A percentile compares a stretch with the other conserved stretches of the same genome.
Evolutionary conservation across 2,113 vertebrate genomes (phyloP).

Genomic region (Epinephelus cyanopodus): DNA sequence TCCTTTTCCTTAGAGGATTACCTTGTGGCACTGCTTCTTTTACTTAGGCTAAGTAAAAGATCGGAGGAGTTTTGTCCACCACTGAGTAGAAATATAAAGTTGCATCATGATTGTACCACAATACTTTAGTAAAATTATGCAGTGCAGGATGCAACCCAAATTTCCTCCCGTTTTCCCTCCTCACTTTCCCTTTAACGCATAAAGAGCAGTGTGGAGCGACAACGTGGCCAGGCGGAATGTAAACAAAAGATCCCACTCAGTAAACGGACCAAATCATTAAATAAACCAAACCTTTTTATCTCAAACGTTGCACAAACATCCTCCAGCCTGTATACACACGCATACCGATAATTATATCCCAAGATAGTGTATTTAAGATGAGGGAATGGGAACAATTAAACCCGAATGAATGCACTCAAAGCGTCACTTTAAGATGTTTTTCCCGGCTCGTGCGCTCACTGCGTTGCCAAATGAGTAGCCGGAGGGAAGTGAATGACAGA

Average conservation of each 20-base stretch:
- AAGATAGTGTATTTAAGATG: background rate
- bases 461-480: background rate
- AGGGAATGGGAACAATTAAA: too few relatives aligned
- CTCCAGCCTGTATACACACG: background rate
- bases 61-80: too few relatives aligned
- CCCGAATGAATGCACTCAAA: background rate
- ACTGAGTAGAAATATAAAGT: too few relatives aligned
- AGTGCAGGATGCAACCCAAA: too few relatives aligned
- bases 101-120: too few relatives aligned
- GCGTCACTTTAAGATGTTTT: background rate
- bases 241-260: slow-evolving; percentile 54
- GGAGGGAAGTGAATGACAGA: background rate
- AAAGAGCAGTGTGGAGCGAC: background rate
- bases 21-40: too few relatives aligned
- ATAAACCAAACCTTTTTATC: background rate
- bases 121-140: too few relatives aligned
- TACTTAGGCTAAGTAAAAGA: too few relatives aligned
- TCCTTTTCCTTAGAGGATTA: too few relatives aligned
- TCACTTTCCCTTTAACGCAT: slow-evolving; percentile 36
- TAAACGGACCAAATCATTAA: slow-evolving; percentile 15
- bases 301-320: background rate
- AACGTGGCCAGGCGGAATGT: slow-evolving; percentile 55
- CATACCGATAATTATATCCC: background rate
- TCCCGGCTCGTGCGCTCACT: background rate
- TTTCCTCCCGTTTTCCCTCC: background rate